Conservation (phyloP, 1,140 invertebrate genomes). For the Pachyrhynchus sulphureomaculatus region DNA sequence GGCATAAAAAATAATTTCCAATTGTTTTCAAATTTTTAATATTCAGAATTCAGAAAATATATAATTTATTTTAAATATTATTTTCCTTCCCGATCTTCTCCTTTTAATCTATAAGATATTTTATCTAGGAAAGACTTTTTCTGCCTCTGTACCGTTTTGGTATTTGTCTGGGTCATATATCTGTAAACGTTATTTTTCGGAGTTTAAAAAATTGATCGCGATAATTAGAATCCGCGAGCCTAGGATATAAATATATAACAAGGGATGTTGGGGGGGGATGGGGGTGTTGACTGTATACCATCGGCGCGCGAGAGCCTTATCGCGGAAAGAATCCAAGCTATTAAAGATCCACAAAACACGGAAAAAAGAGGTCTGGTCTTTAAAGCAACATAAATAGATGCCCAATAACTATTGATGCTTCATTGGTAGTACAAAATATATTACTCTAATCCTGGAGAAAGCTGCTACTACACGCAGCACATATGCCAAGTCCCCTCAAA, state of each 20-base stretch:
- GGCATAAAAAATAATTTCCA: no score
- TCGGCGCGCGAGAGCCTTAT: constrained; percentile 33
- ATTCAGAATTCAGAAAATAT: no score
- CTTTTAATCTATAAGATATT: no score
- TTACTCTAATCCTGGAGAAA: constrained; percentile 9
- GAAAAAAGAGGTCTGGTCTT: constrained; percentile 31
- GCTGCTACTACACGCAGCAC: constrained; percentile 5
- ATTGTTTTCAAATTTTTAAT: no score
- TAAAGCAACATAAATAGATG: constrained; percentile 27
- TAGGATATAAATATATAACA: background rate
- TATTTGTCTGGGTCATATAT: no score
- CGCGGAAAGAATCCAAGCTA: constrained; percentile 30
- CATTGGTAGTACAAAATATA: background rate
- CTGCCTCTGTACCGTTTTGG: no score
- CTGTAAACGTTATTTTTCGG: no score
- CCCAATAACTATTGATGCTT: constrained; percentile 14
- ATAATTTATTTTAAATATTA: no score
- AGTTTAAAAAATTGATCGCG: background rate
- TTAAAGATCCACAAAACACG: constrained; percentile 25
- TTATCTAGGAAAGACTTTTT: no score
- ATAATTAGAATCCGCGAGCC: background rate
- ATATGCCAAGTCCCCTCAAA: constrained; percentile 1
- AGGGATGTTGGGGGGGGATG: no score
- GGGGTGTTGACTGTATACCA: no score
- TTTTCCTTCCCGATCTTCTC: no score